Evolutionary conservation across 2,797 vertebrate genomes (phyloP), one percentile per base, ranked within the genome.

Genomic region (Monodelphis domestica): DNA sequence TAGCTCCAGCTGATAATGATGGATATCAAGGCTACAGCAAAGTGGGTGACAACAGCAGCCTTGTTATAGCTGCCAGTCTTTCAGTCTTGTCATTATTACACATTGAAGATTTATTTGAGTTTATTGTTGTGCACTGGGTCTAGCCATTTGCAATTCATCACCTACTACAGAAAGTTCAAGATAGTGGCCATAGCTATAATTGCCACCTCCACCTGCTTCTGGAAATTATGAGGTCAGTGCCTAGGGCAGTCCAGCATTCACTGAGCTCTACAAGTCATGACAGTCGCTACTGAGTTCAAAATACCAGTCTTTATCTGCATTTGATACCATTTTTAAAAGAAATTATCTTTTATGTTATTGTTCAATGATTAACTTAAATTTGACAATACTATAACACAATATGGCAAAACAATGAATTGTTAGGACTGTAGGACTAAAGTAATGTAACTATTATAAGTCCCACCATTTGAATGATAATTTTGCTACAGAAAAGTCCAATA

Each of bases 61-160:
- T 99, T 99, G 99, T 99, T 99, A 99, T 99, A 99, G 98, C 99
- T 99, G 99, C 98, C 98, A 98, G 98, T 99, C 99, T 99, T 98
- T 97, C 96, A 90, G 97, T 98, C 98, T 98, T 99, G 99, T 99
- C 99, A 99, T 99, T 99, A 99, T 99, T 99, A 99, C 99, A 99
- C 97, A 98, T 97, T 97, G 98, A 99, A 99, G 99, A 99, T 99
- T 99, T 99, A 99, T 99, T 99, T 98, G 98, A 98, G 98, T 99
- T 99, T 99, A 98, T 98, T 98, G 98, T 98, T 98, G 98, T 98
- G 98, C 97, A 98, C 98, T 87, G 92, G 98, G 98, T 98, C 98
- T 96, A 98, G 98, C 98, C 98, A 99, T 99, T 99, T 99, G 98
- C 98, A 98, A 99, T 99, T 99, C 98, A 99, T 99, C 99, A 99